A percentile compares a stretch with the other conserved stretches of the same genome.
phyloP scores from a whole-genome alignment of 2,113 vertebrate genomes.

The Neolamprologus tretocephalus region DNA sequence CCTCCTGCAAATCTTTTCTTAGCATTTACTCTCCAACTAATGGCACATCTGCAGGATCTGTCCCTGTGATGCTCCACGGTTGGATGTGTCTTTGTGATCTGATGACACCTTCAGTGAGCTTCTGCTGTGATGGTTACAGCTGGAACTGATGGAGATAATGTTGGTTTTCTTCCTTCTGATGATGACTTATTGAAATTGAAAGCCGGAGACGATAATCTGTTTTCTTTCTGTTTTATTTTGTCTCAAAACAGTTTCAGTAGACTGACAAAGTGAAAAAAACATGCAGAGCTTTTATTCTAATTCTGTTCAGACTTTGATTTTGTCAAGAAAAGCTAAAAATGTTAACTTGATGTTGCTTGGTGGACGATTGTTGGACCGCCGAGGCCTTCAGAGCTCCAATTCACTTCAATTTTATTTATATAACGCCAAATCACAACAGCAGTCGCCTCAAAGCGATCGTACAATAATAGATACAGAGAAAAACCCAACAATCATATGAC shows the following conservation, averaged over 20 bases:
- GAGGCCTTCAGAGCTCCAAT: neutral
- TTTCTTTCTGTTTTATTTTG: neutral
- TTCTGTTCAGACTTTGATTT: neutral
- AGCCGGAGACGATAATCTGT: neutral
- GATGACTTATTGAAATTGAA: neutral
- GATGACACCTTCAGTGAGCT: neutral
- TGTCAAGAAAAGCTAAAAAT: neutral
- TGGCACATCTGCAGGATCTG: neutral
- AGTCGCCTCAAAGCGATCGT: rapidly evolving
- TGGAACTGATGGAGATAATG: neutral
- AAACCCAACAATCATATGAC: neutral
- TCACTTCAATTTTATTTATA: neutral
- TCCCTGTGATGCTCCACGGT: neutral
- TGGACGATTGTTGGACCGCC: neutral
- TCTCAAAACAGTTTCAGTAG: neutral
- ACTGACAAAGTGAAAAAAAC: neutral
- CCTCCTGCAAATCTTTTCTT: neutral
- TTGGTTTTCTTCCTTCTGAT: neutral
- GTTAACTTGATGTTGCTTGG: neutral
- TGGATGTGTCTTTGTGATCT: neutral
- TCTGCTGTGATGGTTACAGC: neutral
- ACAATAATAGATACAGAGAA: rapidly evolving
- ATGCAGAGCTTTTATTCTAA: neutral
- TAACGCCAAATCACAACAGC: rapidly evolving
- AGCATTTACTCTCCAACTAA: neutral